Conservation (phyloP, 1,140 invertebrate genomes). For the Lordiphosa mommai region DNA sequence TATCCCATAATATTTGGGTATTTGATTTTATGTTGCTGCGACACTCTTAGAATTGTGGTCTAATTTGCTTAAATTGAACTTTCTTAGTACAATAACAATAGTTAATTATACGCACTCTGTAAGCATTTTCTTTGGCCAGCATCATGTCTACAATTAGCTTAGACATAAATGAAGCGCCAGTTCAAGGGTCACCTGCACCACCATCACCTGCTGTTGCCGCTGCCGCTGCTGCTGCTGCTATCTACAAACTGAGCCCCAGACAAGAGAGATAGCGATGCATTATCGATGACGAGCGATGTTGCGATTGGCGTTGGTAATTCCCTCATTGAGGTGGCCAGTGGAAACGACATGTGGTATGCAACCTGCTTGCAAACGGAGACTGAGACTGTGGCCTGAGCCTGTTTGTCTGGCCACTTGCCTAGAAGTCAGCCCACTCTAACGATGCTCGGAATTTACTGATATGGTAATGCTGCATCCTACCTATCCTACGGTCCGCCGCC, state of each 20-base stretch:
- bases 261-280: slow-evolving; percentile 6
- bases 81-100: too few species aligned
- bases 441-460: slow-evolving; percentile 79
- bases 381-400: slow-evolving; percentile 1
- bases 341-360: slow-evolving; percentile 6
- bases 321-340: slow-evolving; percentile 10
- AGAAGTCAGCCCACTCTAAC: slow-evolving; percentile 68
- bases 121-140: too few species aligned
- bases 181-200: background rate
- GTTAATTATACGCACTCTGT: too few species aligned
- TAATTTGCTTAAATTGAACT: too few species aligned
- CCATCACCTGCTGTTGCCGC: background rate
- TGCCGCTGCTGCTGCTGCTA: background rate
- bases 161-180: background rate
- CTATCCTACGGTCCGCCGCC: slow-evolving; percentile 41
- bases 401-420: slow-evolving; percentile 22
- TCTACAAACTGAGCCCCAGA: background rate
- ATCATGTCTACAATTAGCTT: background rate
- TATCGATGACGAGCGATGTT: slow-evolving; percentile 11
- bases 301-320: slow-evolving; percentile 4
- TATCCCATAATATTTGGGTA: too few species aligned
- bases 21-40: too few species aligned
- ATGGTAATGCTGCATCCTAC: slow-evolving; percentile 78
- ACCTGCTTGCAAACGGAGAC: slow-evolving; percentile 4
- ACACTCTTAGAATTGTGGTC: too few species aligned